These are phyloP conservation scores for Lasioglossum villosulum DNA, from an alignment of 2,888 invertebrate genomes.

Conservation along the genomic window DNA sequence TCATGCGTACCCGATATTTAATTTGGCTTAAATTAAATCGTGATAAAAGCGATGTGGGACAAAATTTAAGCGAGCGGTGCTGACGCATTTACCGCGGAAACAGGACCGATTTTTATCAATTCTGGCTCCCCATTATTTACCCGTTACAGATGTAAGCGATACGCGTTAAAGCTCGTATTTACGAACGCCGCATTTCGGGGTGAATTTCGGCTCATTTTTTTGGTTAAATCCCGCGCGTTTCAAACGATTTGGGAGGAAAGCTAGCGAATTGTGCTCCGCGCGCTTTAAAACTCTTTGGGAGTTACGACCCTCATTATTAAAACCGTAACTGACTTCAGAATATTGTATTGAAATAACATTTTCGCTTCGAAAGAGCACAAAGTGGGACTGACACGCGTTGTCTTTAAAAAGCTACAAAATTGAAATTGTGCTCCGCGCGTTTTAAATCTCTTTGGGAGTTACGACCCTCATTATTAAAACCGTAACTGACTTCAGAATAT, in stretches of 20 bases:
- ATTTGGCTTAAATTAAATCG: slow-evolving; percentile 61
- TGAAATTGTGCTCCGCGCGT: neutral
- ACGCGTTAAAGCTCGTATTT: slow-evolving; percentile 24
- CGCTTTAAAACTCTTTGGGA: neutral
- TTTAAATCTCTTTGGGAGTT: neutral
- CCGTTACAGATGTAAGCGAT: slow-evolving; percentile 37
- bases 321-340: neutral
- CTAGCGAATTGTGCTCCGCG: neutral
- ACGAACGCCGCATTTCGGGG: neutral
- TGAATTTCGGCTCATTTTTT: slow-evolving; percentile 13
- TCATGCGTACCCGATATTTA: slow-evolving; percentile 50
- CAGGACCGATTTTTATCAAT: slow-evolving; percentile 51
- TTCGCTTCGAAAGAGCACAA: too few species aligned
- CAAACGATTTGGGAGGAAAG: neutral
- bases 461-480: neutral
- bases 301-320: neutral
- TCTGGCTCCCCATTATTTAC: slow-evolving; percentile 43
- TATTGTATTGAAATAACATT: neutral
- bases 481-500: neutral
- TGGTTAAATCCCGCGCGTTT: neutral
- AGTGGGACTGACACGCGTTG: too few species aligned
- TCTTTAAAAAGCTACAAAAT: too few species aligned
- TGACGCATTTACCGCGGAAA: slow-evolving; percentile 2
- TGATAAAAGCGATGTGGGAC: slow-evolving; percentile 40
- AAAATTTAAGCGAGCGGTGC: slow-evolving; percentile 30